Evolutionary conservation across 1,140 invertebrate genomes (phyloP).

Genomic region (Aphelinus certus): DNA sequence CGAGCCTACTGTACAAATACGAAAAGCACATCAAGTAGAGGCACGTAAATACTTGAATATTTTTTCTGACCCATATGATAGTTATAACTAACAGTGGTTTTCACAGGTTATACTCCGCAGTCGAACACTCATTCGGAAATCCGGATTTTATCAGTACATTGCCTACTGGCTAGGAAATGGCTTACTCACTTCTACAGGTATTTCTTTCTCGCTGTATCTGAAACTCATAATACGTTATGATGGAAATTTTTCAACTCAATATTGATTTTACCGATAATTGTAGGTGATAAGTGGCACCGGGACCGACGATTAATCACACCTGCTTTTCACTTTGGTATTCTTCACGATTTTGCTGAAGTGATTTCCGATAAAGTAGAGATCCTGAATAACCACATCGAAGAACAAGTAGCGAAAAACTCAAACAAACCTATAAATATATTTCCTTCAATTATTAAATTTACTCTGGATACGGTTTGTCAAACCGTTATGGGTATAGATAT

Average conservation of each 20-base stretch:
- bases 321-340: slow-evolving; percentile 87
- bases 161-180: not conserved
- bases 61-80: not conserved
- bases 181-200: not conserved
- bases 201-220: slow-evolving; percentile 43
- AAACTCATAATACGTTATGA: not conserved
- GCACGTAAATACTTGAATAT: slow-evolving; percentile 34
- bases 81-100: not conserved
- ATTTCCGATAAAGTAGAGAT: slow-evolving; percentile 79
- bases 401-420: slow-evolving; percentile 56
- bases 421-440: slow-evolving; percentile 71
- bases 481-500: slow-evolving; percentile 86
- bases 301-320: slow-evolving; percentile 85
- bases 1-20: slow-evolving; percentile 38
- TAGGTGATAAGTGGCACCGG: slow-evolving; percentile 78
- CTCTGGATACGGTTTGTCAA: slow-evolving; percentile 86
- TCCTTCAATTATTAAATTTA: slow-evolving; percentile 72
- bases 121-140: slow-evolving; percentile 42
- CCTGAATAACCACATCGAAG: slow-evolving; percentile 64
- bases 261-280: slow-evolving; percentile 14
- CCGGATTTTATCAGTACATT: slow-evolving; percentile 29
- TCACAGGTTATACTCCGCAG: not conserved
- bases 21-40: slow-evolving; percentile 50
- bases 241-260: not conserved
- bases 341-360: slow-evolving; percentile 79